A percentile compares a stretch with the other conserved stretches of the same genome.
phyloP scores from a whole-genome alignment of 2,888 invertebrate genomes.

The Drosophila bunnanda region DNA sequence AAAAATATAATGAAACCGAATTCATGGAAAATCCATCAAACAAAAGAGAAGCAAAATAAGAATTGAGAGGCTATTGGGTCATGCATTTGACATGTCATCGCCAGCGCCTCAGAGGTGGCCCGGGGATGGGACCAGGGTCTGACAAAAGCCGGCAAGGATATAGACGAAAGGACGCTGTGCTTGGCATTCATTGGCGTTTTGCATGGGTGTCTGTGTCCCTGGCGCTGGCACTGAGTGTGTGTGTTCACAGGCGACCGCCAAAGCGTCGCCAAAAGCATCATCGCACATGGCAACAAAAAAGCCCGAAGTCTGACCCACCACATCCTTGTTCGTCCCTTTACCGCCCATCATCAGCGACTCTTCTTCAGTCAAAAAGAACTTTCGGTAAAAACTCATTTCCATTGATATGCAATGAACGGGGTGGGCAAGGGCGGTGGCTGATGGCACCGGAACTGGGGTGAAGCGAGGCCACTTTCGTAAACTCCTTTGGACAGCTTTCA shows the following conservation, averaged over 20 bases:
- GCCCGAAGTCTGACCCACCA: slow-evolving; percentile 24
- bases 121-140: background rate
- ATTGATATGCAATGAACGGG: slow-evolving; percentile 73
- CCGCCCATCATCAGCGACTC: slow-evolving; percentile 2
- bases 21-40: slow-evolving; percentile 30
- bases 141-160: slow-evolving; percentile 31
- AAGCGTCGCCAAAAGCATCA: slow-evolving; percentile 53
- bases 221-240: slow-evolving; percentile 22
- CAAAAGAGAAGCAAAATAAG: slow-evolving; percentile 10
- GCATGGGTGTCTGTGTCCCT: slow-evolving; percentile 21
- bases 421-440: background rate
- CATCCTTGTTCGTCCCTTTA: background rate
- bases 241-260: slow-evolving; percentile 50
- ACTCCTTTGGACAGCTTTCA: background rate
- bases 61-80: slow-evolving; percentile 28
- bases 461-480: background rate
- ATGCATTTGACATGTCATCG: slow-evolving; percentile 46
- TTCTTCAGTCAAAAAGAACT: slow-evolving; percentile 33
- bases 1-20: slow-evolving; percentile 20
- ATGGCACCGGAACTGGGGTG: background rate
- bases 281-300: slow-evolving; percentile 68
- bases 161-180: slow-evolving; percentile 27
- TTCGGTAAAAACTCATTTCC: slow-evolving; percentile 65
- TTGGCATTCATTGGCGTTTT: slow-evolving; percentile 45
- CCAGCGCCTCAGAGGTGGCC: slow-evolving; percentile 1